phyloP scores from a whole-genome alignment of 2,797 vertebrate genomes.

The Esox masquinongy region DNA sequence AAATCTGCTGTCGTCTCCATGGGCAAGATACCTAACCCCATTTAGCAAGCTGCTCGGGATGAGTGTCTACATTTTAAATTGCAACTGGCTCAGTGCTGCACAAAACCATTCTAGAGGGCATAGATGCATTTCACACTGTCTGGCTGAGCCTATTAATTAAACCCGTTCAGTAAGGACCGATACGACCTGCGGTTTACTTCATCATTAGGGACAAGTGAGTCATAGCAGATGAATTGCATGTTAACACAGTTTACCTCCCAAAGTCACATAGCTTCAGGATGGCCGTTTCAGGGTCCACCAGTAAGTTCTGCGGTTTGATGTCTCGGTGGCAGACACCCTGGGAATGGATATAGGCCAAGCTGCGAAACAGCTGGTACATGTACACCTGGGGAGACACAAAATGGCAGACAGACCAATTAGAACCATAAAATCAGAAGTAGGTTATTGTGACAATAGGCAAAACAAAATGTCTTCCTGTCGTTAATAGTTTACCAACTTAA shows the following conservation, averaged over 20 bases:
- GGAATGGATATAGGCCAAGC: slow-evolving; percentile 91
- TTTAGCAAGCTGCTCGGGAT: too few relatives aligned
- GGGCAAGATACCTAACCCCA: too few relatives aligned
- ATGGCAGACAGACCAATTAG: not conserved
- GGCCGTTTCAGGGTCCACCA: slow-evolving; percentile 87
- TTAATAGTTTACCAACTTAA: not conserved
- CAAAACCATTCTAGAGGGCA: not conserved
- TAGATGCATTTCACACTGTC: not conserved
- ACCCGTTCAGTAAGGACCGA: not conserved
- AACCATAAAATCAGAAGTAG: not conserved
- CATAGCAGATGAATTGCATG: not conserved
- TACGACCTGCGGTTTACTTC: not conserved
- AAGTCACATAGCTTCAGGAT: slow-evolving; percentile 89
- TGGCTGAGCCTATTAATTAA: not conserved
- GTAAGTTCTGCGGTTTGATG: slow-evolving; percentile 90
- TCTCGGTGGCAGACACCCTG: slow-evolving; percentile 89
- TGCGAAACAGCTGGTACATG: slow-evolving; percentile 91
- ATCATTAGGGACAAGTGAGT: not conserved
- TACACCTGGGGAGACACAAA: slow-evolving; percentile 73
- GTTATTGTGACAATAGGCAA: not conserved
- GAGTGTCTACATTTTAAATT: too few relatives aligned
- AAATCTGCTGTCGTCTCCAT: too few relatives aligned
- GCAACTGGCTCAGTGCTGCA: not conserved
- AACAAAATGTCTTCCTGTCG: not conserved
- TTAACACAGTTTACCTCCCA: slow-evolving; percentile 73